phyloP scores from a whole-genome alignment of 1,140 invertebrate species.

The Cotesia chilonis region DNA sequence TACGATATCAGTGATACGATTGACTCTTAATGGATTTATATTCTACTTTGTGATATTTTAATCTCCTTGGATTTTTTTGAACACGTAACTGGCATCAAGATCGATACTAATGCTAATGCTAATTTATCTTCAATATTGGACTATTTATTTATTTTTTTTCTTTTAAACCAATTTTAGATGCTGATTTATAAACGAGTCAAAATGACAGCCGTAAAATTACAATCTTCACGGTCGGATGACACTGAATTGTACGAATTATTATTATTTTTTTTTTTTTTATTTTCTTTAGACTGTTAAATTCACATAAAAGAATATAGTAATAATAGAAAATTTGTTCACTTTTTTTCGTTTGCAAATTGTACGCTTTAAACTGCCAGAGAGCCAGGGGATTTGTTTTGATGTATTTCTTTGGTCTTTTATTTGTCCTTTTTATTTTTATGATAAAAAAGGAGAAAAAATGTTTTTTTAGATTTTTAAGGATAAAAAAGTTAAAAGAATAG shows the following conservation, averaged over 20 bases:
- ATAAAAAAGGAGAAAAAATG: too few species aligned
- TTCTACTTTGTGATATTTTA: too few species aligned
- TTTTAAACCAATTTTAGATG: conserved; percentile 4
- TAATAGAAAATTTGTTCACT: neutral
- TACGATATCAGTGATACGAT: too few species aligned
- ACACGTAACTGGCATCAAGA: neutral
- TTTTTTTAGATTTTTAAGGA: too few species aligned
- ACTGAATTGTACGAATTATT: conserved; percentile 13
- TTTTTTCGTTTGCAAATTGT: too few species aligned
- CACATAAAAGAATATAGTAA: neutral
- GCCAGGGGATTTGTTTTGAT: too few species aligned
- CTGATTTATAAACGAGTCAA: conserved; percentile 20
- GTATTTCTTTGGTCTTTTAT: too few species aligned
- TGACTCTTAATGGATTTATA: too few species aligned
- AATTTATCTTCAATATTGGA: conserved; percentile 27
- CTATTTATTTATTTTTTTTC: conserved; percentile 20
- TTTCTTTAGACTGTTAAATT: conserved; percentile 7
- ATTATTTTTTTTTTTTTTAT: neutral
- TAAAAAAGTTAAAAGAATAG: too few species aligned
- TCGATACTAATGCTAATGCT: conserved; percentile 24
- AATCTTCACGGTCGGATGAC: conserved; percentile 19
- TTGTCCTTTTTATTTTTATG: too few species aligned
- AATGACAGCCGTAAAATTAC: conserved; percentile 26
- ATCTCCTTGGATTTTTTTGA: too few species aligned
- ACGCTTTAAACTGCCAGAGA: too few species aligned